These are phyloP conservation scores for Holothuria glaberrima DNA, from an alignment of 35 echinoderm and acorn worm genomes.

Conservation along the genomic window DNA sequence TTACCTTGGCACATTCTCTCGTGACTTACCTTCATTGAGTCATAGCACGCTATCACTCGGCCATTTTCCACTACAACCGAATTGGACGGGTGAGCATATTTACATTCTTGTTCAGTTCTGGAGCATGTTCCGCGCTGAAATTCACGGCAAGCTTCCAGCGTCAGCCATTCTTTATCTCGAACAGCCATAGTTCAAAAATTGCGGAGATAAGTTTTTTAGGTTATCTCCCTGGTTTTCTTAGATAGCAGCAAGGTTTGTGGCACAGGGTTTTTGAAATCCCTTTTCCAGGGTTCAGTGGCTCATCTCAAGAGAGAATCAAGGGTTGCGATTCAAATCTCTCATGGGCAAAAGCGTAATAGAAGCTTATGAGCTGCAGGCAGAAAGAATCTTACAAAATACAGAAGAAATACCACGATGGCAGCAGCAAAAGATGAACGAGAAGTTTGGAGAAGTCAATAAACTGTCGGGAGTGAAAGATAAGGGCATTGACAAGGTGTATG, in stretches of 20 bases:
- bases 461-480: conserved; percentile 16
- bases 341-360: not conserved
- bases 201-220: conserved; percentile 5
- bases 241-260: not conserved
- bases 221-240: conserved; percentile 15
- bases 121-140: conserved; percentile 97
- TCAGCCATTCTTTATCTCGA: conserved; percentile 97
- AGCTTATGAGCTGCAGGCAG: conserved; percentile 45
- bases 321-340: conserved; percentile 11
- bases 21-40: conserved; percentile 97
- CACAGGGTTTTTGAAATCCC: not conserved
- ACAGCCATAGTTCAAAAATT: conserved; percentile 54
- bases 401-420: conserved; percentile 27
- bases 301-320: conserved; percentile 32
- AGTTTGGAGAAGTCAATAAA: conserved; percentile 15
- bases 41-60: conserved; percentile 98
- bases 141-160: conserved; percentile 98
- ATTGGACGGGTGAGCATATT: conserved; percentile 98
- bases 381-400: conserved; percentile 38
- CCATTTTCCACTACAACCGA: conserved; percentile 98
- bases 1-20: conserved; percentile 26
- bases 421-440: conserved; percentile 25
- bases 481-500: conserved; percentile 39
- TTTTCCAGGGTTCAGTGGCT: not conserved
- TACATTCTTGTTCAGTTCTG: conserved; percentile 96